Percentiles rank a stretch among this genome's conserved stretches.
Conservation (phyloP, 2,113 vertebrate species). For the Otis tarda region DNA sequence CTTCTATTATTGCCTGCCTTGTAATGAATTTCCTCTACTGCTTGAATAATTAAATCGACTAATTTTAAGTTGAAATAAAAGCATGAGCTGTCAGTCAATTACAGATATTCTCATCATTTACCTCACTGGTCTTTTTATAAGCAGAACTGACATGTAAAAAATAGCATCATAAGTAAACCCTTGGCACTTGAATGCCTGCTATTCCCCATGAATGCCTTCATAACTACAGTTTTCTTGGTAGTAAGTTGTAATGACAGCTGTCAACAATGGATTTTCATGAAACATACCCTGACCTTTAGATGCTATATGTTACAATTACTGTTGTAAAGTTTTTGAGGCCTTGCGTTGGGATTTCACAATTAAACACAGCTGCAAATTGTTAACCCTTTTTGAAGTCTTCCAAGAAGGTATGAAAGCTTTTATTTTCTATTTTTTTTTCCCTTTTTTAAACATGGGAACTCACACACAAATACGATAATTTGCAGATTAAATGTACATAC, state of each 20-base stretch:
- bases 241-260: slow-evolving; percentile 70
- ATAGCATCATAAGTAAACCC: slow-evolving; percentile 43
- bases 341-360: slow-evolving; percentile 27
- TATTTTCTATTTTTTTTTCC: not conserved
- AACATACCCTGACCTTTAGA: slow-evolving; percentile 66
- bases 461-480: not conserved
- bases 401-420: not conserved
- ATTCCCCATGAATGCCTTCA: slow-evolving; percentile 56
- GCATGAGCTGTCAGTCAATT: not conserved
- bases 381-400: slow-evolving; percentile 29
- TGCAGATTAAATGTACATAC: not conserved
- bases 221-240: slow-evolving; percentile 50
- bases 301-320: slow-evolving; percentile 48
- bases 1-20: not conserved
- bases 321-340: slow-evolving; percentile 8
- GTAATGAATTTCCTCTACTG: not conserved
- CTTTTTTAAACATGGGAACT: not conserved
- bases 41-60: slow-evolving; percentile 17
- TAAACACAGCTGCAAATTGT: slow-evolving; percentile 24
- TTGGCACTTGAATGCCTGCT: slow-evolving; percentile 41
- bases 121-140: slow-evolving; percentile 42
- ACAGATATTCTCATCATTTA: slow-evolving; percentile 20
- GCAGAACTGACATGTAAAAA: slow-evolving; percentile 50
- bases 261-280: slow-evolving; percentile 56
- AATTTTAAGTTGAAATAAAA: slow-evolving; percentile 43